Evolutionary conservation across 1,140 invertebrate genomes (phyloP).

Genomic region (Pomacea maculata): DNA sequence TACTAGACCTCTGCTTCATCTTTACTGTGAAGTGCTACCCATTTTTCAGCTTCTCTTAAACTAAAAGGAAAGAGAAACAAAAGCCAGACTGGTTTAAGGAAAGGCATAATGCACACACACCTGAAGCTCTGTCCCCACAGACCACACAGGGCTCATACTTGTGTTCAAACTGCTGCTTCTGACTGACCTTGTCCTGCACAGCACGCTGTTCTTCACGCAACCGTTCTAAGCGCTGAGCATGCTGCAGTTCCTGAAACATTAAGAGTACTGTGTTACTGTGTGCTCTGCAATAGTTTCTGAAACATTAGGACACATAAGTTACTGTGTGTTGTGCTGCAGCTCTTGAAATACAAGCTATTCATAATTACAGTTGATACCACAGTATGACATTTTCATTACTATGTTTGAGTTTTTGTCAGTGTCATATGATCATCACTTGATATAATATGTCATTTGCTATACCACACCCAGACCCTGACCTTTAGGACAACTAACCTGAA

Average conservation of each 20-base stretch:
- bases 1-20: no score
- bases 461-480: no score
- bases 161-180: conserved; percentile 55
- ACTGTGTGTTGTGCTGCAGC: neutral
- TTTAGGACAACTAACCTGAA: no score
- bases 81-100: no score
- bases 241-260: conserved; percentile 45
- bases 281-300: neutral
- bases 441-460: no score
- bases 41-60: no score
- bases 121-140: conserved; percentile 81
- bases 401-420: no score
- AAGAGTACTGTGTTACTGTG: neutral
- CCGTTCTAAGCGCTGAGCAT: conserved; percentile 54
- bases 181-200: conserved; percentile 50
- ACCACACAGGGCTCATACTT: conserved; percentile 88
- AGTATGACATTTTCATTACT: no score
- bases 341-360: neutral
- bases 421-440: no score
- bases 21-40: no score
- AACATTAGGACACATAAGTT: neutral
- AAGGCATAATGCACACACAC: conserved; percentile 20
- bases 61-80: no score
- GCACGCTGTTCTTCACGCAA: conserved; percentile 53
- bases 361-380: no score